Evolutionary conservation across 2,888 invertebrate genomes (phyloP).

Genomic region (Automeris io): DNA sequence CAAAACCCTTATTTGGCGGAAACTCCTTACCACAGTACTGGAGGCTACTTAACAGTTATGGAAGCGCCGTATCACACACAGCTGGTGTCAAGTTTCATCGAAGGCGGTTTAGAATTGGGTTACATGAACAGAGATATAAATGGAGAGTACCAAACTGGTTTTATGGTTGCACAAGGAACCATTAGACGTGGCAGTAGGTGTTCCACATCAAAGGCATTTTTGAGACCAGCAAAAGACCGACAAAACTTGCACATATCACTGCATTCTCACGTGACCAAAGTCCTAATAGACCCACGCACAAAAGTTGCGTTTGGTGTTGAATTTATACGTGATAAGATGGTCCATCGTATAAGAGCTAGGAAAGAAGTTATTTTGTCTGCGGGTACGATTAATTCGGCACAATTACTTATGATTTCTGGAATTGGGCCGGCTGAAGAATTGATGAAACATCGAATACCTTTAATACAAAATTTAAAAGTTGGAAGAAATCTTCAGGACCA

Average conservation of each 20-base stretch:
- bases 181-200: slow-evolving; percentile 88
- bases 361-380: slow-evolving; percentile 94
- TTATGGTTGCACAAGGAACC: slow-evolving; percentile 92
- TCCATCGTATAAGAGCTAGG: slow-evolving; percentile 84
- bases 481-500: slow-evolving; percentile 94
- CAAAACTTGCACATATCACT: slow-evolving; percentile 91
- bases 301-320: slow-evolving; percentile 90
- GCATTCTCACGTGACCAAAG: slow-evolving; percentile 86
- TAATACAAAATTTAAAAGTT: slow-evolving; percentile 88
- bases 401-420: slow-evolving; percentile 95
- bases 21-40: slow-evolving; percentile 87
- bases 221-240: slow-evolving; percentile 86
- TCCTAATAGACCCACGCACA: slow-evolving; percentile 83
- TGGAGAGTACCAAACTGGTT: slow-evolving; percentile 90
- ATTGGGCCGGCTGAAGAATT: slow-evolving; percentile 86
- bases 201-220: slow-evolving; percentile 91
- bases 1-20: slow-evolving; percentile 88
- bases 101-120: slow-evolving; percentile 89
- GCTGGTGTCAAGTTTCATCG: slow-evolving; percentile 86
- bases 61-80: slow-evolving; percentile 94
- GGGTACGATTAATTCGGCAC: slow-evolving; percentile 95
- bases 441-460: slow-evolving; percentile 84
- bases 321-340: slow-evolving; percentile 84
- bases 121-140: slow-evolving; percentile 92
- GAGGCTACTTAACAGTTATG: slow-evolving; percentile 89